A percentile compares a stretch with the other conserved stretches of the same genome.
Evolutionary conservation across 2,797 vertebrate species (phyloP).

Genomic region (Gorsachius magnificus): DNA sequence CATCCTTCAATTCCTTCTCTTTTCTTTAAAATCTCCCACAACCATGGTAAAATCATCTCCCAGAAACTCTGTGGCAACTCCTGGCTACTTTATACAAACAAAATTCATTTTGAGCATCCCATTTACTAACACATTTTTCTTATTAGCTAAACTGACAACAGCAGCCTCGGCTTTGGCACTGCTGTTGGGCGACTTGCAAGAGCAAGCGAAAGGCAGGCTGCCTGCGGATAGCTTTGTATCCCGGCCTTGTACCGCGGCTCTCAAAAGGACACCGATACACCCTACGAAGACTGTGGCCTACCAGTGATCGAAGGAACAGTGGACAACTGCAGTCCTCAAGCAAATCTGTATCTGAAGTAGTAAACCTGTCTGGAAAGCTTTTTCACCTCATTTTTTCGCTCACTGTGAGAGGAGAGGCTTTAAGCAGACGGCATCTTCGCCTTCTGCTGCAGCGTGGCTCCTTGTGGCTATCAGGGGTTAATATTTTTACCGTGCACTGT

Average conservation of each 20-base stretch:
- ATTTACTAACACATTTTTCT: accelerated
- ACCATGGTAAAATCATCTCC: background rate
- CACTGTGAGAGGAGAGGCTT: background rate
- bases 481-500: background rate
- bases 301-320: accelerated
- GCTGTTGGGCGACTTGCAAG: accelerated
- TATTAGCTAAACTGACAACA: accelerated
- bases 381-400: background rate
- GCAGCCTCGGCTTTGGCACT: background rate
- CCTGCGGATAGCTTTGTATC: accelerated
- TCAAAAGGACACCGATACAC: background rate
- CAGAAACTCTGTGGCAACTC: background rate
- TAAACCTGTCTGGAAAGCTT: background rate
- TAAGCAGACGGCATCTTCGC: background rate
- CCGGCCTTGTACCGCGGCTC: background rate
- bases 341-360: background rate
- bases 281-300: accelerated
- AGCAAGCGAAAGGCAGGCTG: background rate
- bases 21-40: accelerated
- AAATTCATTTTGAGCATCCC: background rate
- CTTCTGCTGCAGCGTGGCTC: background rate
- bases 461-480: background rate
- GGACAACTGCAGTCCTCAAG: background rate
- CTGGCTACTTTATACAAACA: background rate
- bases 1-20: background rate